Base-by-base conservation (phyloP, 1,140 invertebrate species). In the Anoplolepis gracilipes region DNA sequence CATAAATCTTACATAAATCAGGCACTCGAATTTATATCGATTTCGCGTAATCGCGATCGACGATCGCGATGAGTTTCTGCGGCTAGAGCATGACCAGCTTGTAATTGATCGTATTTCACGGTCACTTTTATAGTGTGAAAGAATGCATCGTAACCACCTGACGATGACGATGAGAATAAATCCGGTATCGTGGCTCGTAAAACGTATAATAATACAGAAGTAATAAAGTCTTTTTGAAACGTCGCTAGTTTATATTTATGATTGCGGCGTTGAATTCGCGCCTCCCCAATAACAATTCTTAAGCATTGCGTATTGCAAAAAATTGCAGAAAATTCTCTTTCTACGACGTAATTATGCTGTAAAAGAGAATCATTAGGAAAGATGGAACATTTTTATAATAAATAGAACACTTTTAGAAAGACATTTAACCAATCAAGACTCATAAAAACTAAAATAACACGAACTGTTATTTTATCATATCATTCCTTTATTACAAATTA, bases 51-150 rank as follows among this genome's bases (percentile, higher is more conserved):
- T 55, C 6, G 2, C 53, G 61, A 67, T 85, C 57, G 57, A 7
- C 75, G 85, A 49, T 49, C 46, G 46, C 46, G 46, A 88, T 84
- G 86, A 87, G 79, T 89, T 87, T 77, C 30, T 69, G n/a, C 46
- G 59, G 33, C 57, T 39, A 72, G 28, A 33, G 57, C 73, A 49
- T 72, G 86, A 67, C 42, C 72, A 72, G 67, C 46, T 61, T 72
- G 85, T 87, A 90, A 92, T 92, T 88, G 92, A 89, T 90, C 88
- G 91, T 69, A 84, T 85, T 86, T 85, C 90, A 84, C 89, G 89
- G 85, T 91, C 57, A 69, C 81, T 85, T 85, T 88, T 88, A 79
- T 69, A 73, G 73, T 67, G 70, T 28, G 46, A 72, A 70, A 84
- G 77, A 67, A 65, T 53, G 46, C 64, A 76, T 78, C 59, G 46